Percentiles rank a stretch among this genome's conserved stretches.
Evolutionary conservation across 2,797 vertebrate genomes (phyloP).

Genomic region (Bryconaethiops microstoma): DNA sequence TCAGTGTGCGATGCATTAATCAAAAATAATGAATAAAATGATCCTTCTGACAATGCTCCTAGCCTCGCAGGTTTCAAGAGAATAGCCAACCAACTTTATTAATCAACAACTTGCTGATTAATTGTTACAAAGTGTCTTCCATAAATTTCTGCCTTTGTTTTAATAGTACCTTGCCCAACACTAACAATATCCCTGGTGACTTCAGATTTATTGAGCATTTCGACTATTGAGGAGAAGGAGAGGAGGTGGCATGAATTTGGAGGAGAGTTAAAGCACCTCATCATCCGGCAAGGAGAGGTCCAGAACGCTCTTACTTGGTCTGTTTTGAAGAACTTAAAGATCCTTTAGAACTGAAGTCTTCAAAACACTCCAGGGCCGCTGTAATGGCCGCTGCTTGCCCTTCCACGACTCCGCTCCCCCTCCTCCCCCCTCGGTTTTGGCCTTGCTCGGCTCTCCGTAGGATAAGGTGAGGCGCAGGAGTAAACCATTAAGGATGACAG

Average conservation of each 20-base stretch:
- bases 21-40: constrained; percentile 99
- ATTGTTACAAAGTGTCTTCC: constrained; percentile 97
- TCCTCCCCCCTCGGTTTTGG: constrained; percentile 68
- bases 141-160: constrained; percentile 94
- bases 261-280: constrained; percentile 14
- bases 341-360: constrained; percentile 39
- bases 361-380: constrained; percentile 32
- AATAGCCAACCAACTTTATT: constrained; percentile 99
- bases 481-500: constrained; percentile 99
- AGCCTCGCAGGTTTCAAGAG: constrained; percentile 95
- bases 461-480: constrained; percentile 89
- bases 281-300: constrained; percentile 23
- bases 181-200: constrained; percentile 98
- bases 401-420: constrained; percentile 44
- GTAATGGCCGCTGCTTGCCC: constrained; percentile 58
- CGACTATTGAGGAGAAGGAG: constrained; percentile 76
- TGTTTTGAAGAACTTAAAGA: constrained; percentile 44
- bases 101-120: constrained; percentile 97
- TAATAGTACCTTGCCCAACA: constrained; percentile 94
- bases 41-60: constrained; percentile 97
- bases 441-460: constrained; percentile 76
- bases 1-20: constrained; percentile 95
- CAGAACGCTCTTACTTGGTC: constrained; percentile 15
- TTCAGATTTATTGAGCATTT: constrained; percentile 97
- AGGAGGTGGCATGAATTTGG: constrained; percentile 55